A percentile compares a stretch with the other conserved stretches of the same genome.
Evolutionary conservation across 1,140 invertebrate species (phyloP).

Genomic region (Atta texana): DNA sequence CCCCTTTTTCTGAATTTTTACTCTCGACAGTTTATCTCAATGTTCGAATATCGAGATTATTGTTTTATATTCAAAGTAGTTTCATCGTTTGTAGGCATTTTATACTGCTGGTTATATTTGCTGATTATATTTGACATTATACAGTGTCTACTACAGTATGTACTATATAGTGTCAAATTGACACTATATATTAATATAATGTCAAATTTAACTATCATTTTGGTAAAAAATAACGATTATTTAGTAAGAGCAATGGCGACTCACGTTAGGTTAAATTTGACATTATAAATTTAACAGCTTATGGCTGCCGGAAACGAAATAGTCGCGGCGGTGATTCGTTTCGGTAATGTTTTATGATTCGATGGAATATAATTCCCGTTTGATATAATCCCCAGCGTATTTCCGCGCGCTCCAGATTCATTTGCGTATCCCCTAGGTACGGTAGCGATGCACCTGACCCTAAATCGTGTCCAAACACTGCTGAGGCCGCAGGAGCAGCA

Average conservation of each 20-base stretch:
- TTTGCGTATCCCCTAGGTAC: constrained; percentile 19
- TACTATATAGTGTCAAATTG: too few species aligned
- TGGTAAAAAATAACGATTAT: too few species aligned
- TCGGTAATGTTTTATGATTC: constrained; percentile 36
- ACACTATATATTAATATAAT: too few species aligned
- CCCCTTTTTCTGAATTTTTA: neutral
- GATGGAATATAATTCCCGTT: constrained; percentile 46
- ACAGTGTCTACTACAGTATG: too few species aligned
- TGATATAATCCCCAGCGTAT: constrained; percentile 45
- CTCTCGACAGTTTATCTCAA: neutral
- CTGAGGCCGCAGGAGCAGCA: neutral
- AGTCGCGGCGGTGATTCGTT: constrained; percentile 16
- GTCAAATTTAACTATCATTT: too few species aligned
- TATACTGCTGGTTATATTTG: neutral
- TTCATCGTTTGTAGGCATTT: neutral
- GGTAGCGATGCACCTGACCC: constrained; percentile 37
- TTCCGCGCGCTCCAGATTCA: constrained; percentile 40
- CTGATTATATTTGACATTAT: too few species aligned
- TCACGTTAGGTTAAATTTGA: too few species aligned
- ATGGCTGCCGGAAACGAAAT: constrained; percentile 21
- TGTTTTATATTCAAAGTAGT: constrained; percentile 17
- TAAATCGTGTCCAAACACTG: constrained; percentile 55
- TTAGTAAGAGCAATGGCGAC: too few species aligned
- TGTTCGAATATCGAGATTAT: neutral
- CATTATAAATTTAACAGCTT: neutral